Conservation (phyloP, 2,113 vertebrate genomes). For the Phalacrocorax pelagicus region DNA sequence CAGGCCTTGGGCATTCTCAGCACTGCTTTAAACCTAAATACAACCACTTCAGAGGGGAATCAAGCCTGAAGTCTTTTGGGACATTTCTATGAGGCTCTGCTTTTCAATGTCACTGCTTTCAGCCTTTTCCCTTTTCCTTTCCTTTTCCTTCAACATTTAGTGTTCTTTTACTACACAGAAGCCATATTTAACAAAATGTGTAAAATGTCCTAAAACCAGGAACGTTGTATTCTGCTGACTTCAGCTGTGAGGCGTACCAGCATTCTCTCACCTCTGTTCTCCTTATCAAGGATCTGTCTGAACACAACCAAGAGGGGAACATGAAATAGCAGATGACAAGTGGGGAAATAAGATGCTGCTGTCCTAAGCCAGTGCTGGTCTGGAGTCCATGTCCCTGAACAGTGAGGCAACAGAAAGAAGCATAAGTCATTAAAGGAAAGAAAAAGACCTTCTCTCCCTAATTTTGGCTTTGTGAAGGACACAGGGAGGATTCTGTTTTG, state of each 20-base stretch:
- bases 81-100: not conserved
- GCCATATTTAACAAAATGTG: not conserved
- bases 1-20: not conserved
- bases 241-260: not conserved
- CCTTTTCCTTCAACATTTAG: not conserved
- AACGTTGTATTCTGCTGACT: fast-evolving
- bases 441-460: not conserved
- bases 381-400: not conserved
- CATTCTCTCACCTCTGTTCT: not conserved
- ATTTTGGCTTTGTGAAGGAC: not conserved
- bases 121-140: not conserved
- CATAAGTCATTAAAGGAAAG: not conserved
- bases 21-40: not conserved
- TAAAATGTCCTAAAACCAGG: not conserved
- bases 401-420: not conserved
- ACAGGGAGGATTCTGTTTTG: not conserved
- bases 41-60: not conserved
- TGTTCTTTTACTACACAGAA: not conserved
- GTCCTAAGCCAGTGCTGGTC: not conserved
- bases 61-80: not conserved
- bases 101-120: not conserved
- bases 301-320: not conserved
- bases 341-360: not conserved
- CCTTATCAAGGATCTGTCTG: not conserved
- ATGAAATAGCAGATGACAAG: not conserved